A percentile compares a stretch with the other conserved stretches of the same genome.
Evolutionary conservation across 2,888 invertebrate species (phyloP).

Genomic region (Baccha elongata): DNA sequence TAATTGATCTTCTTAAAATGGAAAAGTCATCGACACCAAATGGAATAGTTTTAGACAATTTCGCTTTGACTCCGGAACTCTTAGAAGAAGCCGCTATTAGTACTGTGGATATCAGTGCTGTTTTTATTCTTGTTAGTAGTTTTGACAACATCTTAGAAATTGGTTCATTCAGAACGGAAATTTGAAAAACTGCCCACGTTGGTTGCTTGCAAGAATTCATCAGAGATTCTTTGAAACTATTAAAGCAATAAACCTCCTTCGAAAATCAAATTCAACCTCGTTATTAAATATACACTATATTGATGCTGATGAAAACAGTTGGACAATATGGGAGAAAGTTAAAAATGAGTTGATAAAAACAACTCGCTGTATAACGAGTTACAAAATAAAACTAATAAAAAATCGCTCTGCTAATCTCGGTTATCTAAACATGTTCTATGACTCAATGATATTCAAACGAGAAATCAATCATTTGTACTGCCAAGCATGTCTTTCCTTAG

Average conservation of each 20-base stretch:
- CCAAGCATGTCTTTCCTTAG: constrained; percentile 83
- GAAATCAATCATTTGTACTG: constrained; percentile 84
- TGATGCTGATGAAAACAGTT: constrained; percentile 83
- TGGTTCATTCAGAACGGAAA: constrained; percentile 60
- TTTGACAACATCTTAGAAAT: constrained; percentile 82
- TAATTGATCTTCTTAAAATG: constrained; percentile 84
- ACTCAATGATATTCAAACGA: constrained; percentile 83
- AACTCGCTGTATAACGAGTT: constrained; percentile 83
- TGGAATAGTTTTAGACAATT: constrained; percentile 86
- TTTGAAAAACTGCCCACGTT: constrained; percentile 4
- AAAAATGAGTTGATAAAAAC: constrained; percentile 80
- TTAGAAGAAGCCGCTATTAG: constrained; percentile 83
- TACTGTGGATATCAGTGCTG: constrained; percentile 84
- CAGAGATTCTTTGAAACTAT: constrained; percentile 33
- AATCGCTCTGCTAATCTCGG: constrained; percentile 83
- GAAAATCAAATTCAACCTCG: constrained; percentile 20
- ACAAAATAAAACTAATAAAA: constrained; percentile 82
- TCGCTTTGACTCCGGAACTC: constrained; percentile 84
- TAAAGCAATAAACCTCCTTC: constrained; percentile 45
- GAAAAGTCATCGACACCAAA: constrained; percentile 83
- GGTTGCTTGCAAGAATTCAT: not conserved
- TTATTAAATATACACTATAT: constrained; percentile 83
- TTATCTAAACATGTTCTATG: constrained; percentile 84
- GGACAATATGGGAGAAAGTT: constrained; percentile 84
- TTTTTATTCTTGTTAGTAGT: constrained; percentile 83